Percentiles rank a stretch among this genome's conserved stretches.
These are phyloP conservation scores for Rhynchophorus ferrugineus DNA, from an alignment of 1,140 invertebrate species.

Conservation along the genomic window DNA sequence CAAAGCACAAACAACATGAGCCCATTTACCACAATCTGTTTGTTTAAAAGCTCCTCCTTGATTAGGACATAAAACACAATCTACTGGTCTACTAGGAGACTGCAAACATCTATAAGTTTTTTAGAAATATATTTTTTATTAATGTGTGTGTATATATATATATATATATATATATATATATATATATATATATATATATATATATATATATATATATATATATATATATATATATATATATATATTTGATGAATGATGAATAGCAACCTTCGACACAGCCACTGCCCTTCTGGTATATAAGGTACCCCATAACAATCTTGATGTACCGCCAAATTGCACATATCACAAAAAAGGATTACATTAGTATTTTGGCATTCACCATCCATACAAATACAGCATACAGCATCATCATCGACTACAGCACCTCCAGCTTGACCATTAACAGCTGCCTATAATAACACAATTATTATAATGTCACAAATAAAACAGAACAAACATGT, in stretches of 20 bases:
- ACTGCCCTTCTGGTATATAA: constrained; percentile 98
- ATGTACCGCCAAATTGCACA: constrained; percentile 98
- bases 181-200: too few species aligned
- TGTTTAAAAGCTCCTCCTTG: constrained; percentile 98
- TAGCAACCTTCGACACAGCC: constrained; percentile 74
- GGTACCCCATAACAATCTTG: constrained; percentile 99
- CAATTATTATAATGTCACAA: background rate
- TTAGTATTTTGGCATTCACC: constrained; percentile 97
- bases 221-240: too few species aligned
- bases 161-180: too few species aligned
- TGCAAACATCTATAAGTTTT: constrained; percentile 65
- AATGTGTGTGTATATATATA: background rate
- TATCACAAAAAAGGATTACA: constrained; percentile 93
- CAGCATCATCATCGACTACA: constrained; percentile 93
- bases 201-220: too few species aligned
- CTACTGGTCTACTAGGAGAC: constrained; percentile 89
- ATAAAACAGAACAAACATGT: too few species aligned
- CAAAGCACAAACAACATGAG: constrained; percentile 95
- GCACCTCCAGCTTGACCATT: constrained; percentile 52
- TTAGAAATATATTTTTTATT: constrained; percentile 1
- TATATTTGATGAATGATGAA: background rate
- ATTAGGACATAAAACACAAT: constrained; percentile 96
- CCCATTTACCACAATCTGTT: constrained; percentile 93
- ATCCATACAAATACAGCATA: constrained; percentile 92
- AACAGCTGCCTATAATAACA: constrained; percentile 36